Percentiles rank a stretch among this genome's conserved stretches.
Evolutionary conservation across 2,797 vertebrate genomes (phyloP).

Genomic region (Pitangus sulphuratus): DNA sequence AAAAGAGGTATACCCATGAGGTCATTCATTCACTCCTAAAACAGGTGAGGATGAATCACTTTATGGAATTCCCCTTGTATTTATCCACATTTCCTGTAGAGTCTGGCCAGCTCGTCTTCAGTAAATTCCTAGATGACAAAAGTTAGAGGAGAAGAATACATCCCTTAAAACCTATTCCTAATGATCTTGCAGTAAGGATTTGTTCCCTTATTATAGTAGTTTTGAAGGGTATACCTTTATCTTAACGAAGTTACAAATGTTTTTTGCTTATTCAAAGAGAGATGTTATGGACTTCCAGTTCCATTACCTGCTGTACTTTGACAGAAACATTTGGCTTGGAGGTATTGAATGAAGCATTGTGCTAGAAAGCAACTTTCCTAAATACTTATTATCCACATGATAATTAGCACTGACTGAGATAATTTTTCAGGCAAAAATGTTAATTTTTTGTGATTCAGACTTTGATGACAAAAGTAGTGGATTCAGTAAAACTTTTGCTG

Average conservation of each 20-base stretch:
- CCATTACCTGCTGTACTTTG: background rate
- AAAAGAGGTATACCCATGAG: fast-evolving
- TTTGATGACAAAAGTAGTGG: background rate
- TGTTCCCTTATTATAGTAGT: background rate
- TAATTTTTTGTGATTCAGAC: background rate
- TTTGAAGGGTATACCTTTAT: background rate
- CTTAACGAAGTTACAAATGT: background rate
- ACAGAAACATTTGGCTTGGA: background rate
- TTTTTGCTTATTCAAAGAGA: background rate
- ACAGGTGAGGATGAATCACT: background rate
- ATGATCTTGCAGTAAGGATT: background rate
- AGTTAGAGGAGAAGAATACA: background rate
- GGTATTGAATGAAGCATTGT: background rate
- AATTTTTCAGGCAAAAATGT: background rate
- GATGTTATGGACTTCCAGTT: background rate
- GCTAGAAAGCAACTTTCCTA: background rate
- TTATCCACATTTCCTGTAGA: background rate
- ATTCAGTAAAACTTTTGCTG: background rate
- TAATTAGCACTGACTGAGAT: background rate
- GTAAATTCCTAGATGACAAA: background rate
- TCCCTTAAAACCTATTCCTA: background rate
- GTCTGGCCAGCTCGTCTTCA: background rate
- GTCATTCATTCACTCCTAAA: background rate
- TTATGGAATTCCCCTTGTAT: background rate
- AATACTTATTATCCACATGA: background rate